Evolutionary conservation across 2,888 invertebrate species (phyloP).

Genomic region (Xanthia togata): DNA sequence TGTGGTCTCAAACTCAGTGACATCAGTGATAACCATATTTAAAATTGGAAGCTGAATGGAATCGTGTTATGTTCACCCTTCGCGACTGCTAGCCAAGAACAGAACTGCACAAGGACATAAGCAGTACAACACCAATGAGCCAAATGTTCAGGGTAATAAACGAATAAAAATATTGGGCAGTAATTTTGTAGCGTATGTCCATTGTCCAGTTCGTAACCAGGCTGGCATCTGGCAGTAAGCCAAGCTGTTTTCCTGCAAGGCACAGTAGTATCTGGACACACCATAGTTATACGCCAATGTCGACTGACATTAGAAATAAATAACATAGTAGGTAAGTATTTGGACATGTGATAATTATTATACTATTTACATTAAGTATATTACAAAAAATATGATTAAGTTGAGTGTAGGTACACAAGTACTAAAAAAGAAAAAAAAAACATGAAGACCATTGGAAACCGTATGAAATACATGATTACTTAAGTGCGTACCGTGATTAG

Average conservation of each 20-base stretch:
- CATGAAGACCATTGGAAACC: background rate
- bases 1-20: background rate
- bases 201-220: slow-evolving; percentile 62
- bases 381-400: background rate
- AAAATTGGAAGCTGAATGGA: background rate
- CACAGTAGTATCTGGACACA: slow-evolving; percentile 67
- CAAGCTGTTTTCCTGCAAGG: slow-evolving; percentile 71
- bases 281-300: slow-evolving; percentile 51
- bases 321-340: slow-evolving; percentile 15
- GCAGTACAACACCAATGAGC: slow-evolving; percentile 20
- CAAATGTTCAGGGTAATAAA: slow-evolving; percentile 49
- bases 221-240: slow-evolving; percentile 77
- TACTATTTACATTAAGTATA: background rate
- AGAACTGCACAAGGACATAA: background rate
- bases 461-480: no score
- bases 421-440: background rate
- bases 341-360: background rate
- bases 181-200: slow-evolving; percentile 66
- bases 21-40: background rate
- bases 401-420: background rate
- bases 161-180: slow-evolving; percentile 70
- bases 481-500: no score
- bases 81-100: background rate
- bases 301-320: slow-evolving; percentile 47
- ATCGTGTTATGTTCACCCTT: background rate